Conservation (phyloP, 2,113 vertebrate species). For the Jaculus jaculus region DNA sequence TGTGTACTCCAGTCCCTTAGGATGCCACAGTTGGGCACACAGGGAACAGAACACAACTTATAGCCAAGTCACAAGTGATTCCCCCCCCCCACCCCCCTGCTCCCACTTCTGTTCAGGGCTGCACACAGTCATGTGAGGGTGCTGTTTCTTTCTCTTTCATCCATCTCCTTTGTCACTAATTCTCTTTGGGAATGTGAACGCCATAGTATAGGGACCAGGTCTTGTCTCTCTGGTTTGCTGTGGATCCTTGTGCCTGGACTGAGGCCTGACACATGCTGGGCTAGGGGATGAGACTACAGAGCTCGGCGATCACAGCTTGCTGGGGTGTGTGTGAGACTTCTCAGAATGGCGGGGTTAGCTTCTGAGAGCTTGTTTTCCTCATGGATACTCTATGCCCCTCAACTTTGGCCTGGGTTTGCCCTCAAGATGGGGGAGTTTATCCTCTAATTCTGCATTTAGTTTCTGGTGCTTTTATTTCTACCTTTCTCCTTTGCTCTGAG, state of each 20-base stretch:
- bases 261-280: neutral
- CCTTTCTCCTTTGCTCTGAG: neutral
- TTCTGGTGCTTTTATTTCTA: neutral
- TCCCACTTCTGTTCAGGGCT: neutral
- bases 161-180: neutral
- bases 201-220: neutral
- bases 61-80: neutral
- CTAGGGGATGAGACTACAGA: neutral
- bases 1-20: neutral
- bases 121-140: neutral
- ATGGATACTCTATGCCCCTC: neutral
- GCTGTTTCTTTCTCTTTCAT: neutral
- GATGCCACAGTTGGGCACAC: accelerated
- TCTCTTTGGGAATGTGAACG: neutral
- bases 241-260: neutral
- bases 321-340: too few relatives aligned
- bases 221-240: neutral
- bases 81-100: too few relatives aligned
- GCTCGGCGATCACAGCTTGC: neutral
- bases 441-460: neutral
- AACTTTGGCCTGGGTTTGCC: neutral
- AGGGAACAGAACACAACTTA: neutral
- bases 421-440: neutral
- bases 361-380: neutral
- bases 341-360: neutral